Base-by-base conservation (phyloP, 1,140 invertebrate species). In the Anthonomus grandis region DNA sequence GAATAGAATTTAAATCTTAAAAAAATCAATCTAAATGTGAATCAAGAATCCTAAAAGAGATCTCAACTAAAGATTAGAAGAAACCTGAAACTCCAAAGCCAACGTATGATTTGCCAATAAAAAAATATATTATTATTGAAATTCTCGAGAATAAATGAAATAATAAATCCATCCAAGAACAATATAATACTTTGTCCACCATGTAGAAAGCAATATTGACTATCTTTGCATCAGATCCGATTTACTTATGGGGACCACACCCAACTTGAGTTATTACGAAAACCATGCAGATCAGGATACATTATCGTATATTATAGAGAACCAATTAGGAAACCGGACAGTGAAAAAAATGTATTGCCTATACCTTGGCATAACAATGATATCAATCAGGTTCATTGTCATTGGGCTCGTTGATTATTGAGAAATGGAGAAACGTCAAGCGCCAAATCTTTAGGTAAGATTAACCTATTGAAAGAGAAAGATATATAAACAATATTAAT, bases 351-450 rank as follows among this genome's bases (percentile, higher is more conserved):
- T n/a, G n/a, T n/a, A n/a, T 8, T 44, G 23, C 21, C 34, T 25
- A 24, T 38, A 41, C 22, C 24, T 42, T 34, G 24, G 50, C 25
- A 27, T 44, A 44, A 44, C 50, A 53, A n/a, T n/a, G n/a, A n/a
- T n/a, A n/a, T n/a, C n/a, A n/a, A 53, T 53, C 53, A 56, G 53
- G 53, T 56, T 56, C 53, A 56, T 47, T 56, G 53, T 31, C 53
- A 18, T 44, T 53, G 38, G 39, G 50, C 25, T 53, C 42, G 49
- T 52, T 41, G 19, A 25, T 41, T 49, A 6, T 49, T 41, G 52
- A 46, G 52, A 46, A 55, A 55, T 55, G 52, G 42, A 37, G 52
- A 55, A 55, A 55, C 47, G 52, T 55, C 24, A 44, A 25, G 15
- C 25, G n/a, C n/a, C n/a, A n/a, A n/a, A n/a, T n/a, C n/a, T n/a